These are phyloP conservation scores for Brachionus rotundiformis DNA, from an alignment of 1,140 invertebrate genomes.

Conservation along the genomic window DNA sequence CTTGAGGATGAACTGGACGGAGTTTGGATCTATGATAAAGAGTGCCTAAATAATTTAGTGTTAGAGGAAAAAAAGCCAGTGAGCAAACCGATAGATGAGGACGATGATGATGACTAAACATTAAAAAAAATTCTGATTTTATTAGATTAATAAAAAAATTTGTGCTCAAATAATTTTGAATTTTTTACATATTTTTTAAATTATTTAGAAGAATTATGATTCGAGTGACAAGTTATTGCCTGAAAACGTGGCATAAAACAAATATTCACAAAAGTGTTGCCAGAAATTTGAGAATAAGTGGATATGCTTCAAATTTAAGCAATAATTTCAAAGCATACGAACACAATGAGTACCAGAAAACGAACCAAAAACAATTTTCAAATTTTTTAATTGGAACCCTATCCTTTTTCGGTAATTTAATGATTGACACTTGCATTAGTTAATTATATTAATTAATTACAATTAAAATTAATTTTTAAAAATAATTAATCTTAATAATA, in stretches of 20 bases:
- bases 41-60: slow-evolving; percentile 14
- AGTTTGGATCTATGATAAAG: slow-evolving; percentile 50
- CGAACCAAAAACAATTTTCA: background rate
- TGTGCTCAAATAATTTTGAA: background rate
- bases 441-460: background rate
- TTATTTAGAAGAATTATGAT: background rate
- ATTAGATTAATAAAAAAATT: background rate
- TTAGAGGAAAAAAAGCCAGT: slow-evolving; percentile 35
- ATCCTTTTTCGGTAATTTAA: background rate
- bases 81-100: background rate
- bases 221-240: background rate
- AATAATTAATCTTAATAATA: too few species aligned
- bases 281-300: background rate
- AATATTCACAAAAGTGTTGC: background rate
- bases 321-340: background rate
- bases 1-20: slow-evolving; percentile 28
- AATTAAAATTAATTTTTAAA: too few species aligned
- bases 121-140: background rate
- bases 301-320: background rate
- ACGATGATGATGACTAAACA: slow-evolving; percentile 47
- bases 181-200: background rate
- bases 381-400: background rate
- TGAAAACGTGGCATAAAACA: background rate
- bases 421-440: background rate
- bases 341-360: background rate